These are phyloP conservation scores for Danio choprae DNA, from an alignment of 2,797 vertebrate genomes.

Conservation along the genomic window DNA sequence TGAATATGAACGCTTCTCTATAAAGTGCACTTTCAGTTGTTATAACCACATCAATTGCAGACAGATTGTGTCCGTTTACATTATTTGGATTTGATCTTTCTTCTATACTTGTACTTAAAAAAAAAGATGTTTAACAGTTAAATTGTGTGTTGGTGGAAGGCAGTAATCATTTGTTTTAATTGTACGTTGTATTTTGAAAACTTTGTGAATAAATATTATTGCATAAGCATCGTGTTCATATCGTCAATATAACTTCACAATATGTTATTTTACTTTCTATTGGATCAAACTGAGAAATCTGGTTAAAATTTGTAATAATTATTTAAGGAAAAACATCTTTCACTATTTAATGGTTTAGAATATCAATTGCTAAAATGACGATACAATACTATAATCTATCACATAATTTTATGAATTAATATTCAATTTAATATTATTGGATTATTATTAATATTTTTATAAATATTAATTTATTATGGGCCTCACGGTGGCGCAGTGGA, in stretches of 20 bases:
- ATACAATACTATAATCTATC: too few species aligned
- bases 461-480: too few species aligned
- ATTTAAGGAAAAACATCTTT: too few species aligned
- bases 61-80: background rate
- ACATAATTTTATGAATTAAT: too few species aligned
- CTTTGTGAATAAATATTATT: slow-evolving; percentile 75
- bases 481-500: too few species aligned
- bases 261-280: background rate
- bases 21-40: background rate
- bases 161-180: slow-evolving; percentile 34
- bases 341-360: too few species aligned
- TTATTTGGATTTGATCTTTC: background rate
- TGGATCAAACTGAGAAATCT: too few species aligned
- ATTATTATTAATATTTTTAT: too few species aligned
- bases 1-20: slow-evolving; percentile 1
- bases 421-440: too few species aligned
- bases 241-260: background rate
- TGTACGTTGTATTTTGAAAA: slow-evolving; percentile 64
- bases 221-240: slow-evolving; percentile 47
- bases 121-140: slow-evolving; percentile 9
- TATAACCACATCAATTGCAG: background rate
- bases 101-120: background rate
- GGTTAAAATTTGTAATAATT: too few species aligned
- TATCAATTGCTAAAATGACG: too few species aligned
- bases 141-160: background rate